Base-by-base conservation (phyloP, 2,113 vertebrate genomes). In the Pseudois nayaur region DNA sequence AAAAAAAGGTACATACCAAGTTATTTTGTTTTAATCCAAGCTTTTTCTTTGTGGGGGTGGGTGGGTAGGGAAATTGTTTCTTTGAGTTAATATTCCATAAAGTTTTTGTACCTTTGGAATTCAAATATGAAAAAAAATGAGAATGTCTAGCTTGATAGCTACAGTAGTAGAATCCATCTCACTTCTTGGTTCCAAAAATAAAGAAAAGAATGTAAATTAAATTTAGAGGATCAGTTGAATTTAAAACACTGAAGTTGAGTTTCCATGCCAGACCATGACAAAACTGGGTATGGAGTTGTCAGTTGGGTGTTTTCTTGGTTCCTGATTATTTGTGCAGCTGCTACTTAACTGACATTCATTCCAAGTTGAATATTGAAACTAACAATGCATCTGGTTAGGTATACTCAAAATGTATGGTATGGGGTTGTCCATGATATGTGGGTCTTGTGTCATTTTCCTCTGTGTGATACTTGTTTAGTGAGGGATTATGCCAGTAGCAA, bases 81-180 rank as follows among this genome's bases (percentile, higher is more conserved):
- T 92, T 71, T 31, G 87, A 36, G 12, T 87, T 81, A 85, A 60
- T 96, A 86, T 67, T 59, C 29, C 29, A 43, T 89, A n/a, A 87
- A 83, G 25, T 78, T 90, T 96, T 60, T 86, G 45, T 91, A 23
- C 13, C 50, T 96, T 89, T 91, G 57, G 23, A 95, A 95, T 79
- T 96, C 48, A 94, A 81, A 31, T 48, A 8, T 94, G 40, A 52
- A 76, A 64, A 64, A 52, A 81, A 90, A 79, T 5, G 48, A 89
- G 33, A 4, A 5, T 71, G 27, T 90, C 16, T 92, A 87, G 48
- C 21, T 90, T 29, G 45, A 40, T 40, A 85, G 19, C 17, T 79
- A 71, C 6, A 40, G 4, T 71, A 50, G 27, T 40, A 21, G 15
- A 50, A 21, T n/a, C 45, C 8, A 17, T 79, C 54, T 95, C 12